These are phyloP conservation scores for Steatocranus sp. DNA, from an alignment of 2,797 vertebrate genomes.

Conservation along the genomic window DNA sequence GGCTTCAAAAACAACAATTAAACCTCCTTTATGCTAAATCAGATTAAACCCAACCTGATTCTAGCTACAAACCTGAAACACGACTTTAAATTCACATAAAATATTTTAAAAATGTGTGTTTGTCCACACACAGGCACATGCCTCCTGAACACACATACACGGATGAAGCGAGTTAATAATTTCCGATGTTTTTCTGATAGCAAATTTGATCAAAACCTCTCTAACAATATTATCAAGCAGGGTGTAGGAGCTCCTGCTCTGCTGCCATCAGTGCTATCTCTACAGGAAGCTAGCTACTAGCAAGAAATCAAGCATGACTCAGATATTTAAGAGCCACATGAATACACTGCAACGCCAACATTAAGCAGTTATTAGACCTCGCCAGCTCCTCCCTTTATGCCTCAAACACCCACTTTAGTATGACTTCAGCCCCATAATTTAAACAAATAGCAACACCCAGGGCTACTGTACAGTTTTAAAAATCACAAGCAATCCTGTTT, in stretches of 20 bases:
- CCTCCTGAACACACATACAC: neutral
- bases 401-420: neutral
- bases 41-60: neutral
- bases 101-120: neutral
- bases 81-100: neutral
- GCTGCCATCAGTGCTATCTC: neutral
- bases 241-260: neutral
- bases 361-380: neutral
- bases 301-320: neutral
- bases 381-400: neutral
- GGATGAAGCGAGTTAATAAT: neutral
- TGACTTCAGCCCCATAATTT: neutral
- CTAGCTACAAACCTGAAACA: neutral
- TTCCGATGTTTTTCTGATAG: neutral
- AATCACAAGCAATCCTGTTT: neutral
- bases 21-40: neutral
- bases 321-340: neutral
- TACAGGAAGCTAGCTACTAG: neutral
- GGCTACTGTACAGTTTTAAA: neutral
- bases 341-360: neutral
- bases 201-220: neutral
- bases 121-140: neutral
- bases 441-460: neutral
- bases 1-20: neutral
- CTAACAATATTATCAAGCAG: neutral